Percentiles rank a stretch among this genome's conserved stretches.
phyloP scores from a whole-genome alignment of 2,888 invertebrate species.

The Diadromus collaris region DNA sequence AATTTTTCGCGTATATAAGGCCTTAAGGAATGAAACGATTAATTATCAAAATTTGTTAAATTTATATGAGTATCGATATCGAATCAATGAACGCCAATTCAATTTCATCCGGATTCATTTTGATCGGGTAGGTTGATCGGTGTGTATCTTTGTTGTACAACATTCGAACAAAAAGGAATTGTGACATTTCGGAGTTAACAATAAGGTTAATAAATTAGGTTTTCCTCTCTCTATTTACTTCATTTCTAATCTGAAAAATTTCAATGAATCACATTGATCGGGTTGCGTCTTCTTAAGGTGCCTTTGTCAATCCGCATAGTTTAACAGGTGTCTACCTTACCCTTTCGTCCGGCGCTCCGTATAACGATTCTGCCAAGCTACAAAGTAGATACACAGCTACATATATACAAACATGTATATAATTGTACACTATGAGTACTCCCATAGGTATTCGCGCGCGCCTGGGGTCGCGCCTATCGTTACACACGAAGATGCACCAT shows the following conservation, averaged over 20 bases:
- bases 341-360: neutral
- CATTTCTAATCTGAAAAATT: neutral
- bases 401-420: neutral
- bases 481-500: slow-evolving; percentile 34
- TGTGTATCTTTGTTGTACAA: no score
- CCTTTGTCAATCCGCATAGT: neutral
- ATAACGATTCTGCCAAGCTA: neutral
- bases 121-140: no score
- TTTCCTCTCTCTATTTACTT: neutral
- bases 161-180: neutral
- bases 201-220: no score
- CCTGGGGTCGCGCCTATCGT: slow-evolving; percentile 33
- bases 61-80: no score
- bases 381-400: neutral
- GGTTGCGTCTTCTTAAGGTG: neutral
- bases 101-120: neutral
- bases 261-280: neutral
- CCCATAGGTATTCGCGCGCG: slow-evolving; percentile 7
- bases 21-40: no score
- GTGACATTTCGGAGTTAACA: no score
- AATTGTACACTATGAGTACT: slow-evolving; percentile 2
- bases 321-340: neutral
- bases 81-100: no score
- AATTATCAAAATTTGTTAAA: neutral
- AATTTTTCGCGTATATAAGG: no score